These are phyloP conservation scores for Hippopotamus amphibius DNA, from an alignment of 2,113 vertebrate species.

Conservation along the genomic window DNA sequence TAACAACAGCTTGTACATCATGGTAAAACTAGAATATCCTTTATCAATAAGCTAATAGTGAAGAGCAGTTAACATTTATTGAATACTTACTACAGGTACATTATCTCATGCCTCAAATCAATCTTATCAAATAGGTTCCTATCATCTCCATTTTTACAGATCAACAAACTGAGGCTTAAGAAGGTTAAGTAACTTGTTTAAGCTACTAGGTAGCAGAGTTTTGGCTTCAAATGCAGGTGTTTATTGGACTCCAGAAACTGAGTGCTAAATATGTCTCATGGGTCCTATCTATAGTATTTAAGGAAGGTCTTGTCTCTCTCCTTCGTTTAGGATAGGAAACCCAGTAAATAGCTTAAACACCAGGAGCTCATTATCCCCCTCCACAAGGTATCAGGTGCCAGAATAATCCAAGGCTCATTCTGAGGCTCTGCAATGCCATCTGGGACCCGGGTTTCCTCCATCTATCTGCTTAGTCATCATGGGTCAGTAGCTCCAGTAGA, in stretches of 20 bases:
- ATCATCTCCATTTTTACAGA: background rate
- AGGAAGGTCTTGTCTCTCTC: background rate
- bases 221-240: background rate
- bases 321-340: background rate
- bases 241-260: background rate
- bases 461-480: background rate
- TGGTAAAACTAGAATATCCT: background rate
- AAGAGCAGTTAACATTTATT: background rate
- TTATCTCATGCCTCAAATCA: background rate
- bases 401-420: background rate
- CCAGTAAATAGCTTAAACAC: background rate
- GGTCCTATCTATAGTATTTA: background rate
- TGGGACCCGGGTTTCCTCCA: background rate
- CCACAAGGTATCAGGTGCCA: background rate
- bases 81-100: background rate
- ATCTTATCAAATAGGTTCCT: background rate
- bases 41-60: background rate
- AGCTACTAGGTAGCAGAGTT: background rate
- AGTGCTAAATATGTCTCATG: background rate
- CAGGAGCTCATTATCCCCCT: background rate
- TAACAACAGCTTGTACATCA: background rate
- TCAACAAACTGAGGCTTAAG: background rate
- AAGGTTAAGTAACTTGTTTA: background rate
- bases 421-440: background rate
- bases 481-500: background rate